These are phyloP conservation scores for Paralichthys olivaceus DNA, from an alignment of 2,113 vertebrate species.

Conservation along the genomic window DNA sequence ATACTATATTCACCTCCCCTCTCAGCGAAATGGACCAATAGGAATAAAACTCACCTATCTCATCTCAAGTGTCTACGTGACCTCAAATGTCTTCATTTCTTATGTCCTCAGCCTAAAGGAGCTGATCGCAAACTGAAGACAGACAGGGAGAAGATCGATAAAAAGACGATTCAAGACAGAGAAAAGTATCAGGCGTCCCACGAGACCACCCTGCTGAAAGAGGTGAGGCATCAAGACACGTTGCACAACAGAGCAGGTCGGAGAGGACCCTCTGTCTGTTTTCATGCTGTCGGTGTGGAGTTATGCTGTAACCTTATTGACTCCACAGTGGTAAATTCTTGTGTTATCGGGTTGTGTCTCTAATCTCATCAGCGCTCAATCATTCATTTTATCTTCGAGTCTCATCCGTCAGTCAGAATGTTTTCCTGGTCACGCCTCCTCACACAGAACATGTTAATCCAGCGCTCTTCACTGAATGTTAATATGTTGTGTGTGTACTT, in stretches of 20 bases:
- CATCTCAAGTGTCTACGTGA: too few relatives aligned
- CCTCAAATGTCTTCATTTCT: neutral
- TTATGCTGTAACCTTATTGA: constrained; percentile 11
- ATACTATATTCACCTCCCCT: too few relatives aligned
- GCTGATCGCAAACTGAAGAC: constrained; percentile 97
- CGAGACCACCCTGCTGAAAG: constrained; percentile 91
- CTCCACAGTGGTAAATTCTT: neutral
- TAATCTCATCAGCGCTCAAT: constrained; percentile 15
- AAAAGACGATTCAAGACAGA: constrained; percentile 88
- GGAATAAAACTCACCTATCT: too few relatives aligned
- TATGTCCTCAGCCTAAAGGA: constrained; percentile 88
- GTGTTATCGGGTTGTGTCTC: neutral
- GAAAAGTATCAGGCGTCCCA: constrained; percentile 94
- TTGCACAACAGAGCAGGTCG: neutral
- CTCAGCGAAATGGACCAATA: too few relatives aligned
- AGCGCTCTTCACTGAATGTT: constrained; percentile 12
- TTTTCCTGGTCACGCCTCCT: too few relatives aligned
- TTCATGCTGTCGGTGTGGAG: neutral
- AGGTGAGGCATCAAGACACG: constrained; percentile 81
- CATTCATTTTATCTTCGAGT: neutral
- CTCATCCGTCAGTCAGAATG: too few relatives aligned
- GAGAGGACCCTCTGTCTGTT: constrained; percentile 10
- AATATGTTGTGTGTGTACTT: constrained; percentile 43
- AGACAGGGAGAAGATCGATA: constrained; percentile 94
- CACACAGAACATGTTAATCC: neutral